These are phyloP conservation scores for Gopherus evgoodei DNA, from an alignment of 2,113 vertebrate species.

Conservation along the genomic window DNA sequence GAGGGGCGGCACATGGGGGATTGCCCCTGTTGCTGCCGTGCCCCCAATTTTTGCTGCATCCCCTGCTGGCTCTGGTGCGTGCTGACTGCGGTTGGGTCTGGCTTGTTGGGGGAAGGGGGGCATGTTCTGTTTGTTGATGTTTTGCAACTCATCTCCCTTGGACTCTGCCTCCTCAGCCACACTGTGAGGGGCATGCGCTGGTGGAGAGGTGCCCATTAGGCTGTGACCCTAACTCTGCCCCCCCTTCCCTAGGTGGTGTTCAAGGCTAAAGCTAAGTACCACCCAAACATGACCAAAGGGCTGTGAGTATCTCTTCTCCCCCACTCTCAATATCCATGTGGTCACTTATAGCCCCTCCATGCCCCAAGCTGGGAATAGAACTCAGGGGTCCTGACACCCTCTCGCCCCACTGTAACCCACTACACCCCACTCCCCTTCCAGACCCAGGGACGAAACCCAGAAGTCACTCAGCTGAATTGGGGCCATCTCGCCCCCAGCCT, in stretches of 20 bases:
- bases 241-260: constrained; percentile 82
- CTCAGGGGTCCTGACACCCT: not conserved
- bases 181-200: not conserved
- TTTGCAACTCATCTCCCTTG: not conserved
- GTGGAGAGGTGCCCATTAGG: not conserved
- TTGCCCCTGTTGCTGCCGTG: not conserved
- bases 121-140: not conserved
- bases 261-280: constrained; percentile 82
- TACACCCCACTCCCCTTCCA: not conserved
- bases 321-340: no score
- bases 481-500: not conserved
- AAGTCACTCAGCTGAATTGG: not conserved
- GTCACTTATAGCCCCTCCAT: not conserved
- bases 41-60: not conserved
- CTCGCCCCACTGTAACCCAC: not conserved
- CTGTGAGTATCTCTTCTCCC: constrained; percentile 79
- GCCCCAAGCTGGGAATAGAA: not conserved
- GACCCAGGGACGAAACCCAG: not conserved
- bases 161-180: not conserved
- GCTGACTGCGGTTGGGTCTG: not conserved
- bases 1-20: not conserved
- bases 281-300: constrained; percentile 76
- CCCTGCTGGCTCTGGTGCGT: no score
- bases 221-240: not conserved
- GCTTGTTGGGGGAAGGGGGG: not conserved